phyloP scores from a whole-genome alignment of 2,113 vertebrate species.

The Cinclus cinclus region DNA sequence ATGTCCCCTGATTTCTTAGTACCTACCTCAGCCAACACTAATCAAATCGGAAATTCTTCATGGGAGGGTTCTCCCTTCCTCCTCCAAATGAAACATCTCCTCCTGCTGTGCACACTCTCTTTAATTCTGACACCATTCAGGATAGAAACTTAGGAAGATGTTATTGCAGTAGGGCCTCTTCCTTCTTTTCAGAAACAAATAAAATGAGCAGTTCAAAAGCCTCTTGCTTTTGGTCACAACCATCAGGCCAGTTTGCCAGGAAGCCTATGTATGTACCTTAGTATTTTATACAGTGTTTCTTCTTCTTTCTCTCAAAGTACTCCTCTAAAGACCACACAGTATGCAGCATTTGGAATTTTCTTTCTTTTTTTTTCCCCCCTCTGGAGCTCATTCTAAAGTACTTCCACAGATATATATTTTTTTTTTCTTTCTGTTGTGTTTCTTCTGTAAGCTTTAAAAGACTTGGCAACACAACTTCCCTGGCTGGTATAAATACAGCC shows the following conservation, averaged over 20 bases:
- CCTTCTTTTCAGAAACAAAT: neutral
- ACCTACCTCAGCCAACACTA: neutral
- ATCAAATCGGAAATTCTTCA: neutral
- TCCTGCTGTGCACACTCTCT: neutral
- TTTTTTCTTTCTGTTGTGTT: slow-evolving; percentile 44
- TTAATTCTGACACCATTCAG: neutral
- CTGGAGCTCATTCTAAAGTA: slow-evolving; percentile 41
- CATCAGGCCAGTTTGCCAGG: neutral
- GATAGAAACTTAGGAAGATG: neutral
- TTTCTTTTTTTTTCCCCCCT: neutral
- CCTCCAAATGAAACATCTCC: neutral
- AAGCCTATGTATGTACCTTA: neutral
- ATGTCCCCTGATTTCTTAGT: neutral
- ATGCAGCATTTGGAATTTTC: neutral
- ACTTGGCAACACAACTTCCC: slow-evolving; percentile 31
- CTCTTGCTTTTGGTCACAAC: neutral
- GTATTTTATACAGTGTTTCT: neutral
- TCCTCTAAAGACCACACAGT: slow-evolving; percentile 16
- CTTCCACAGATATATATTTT: slow-evolving; percentile 23
- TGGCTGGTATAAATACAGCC: slow-evolving; percentile 34
- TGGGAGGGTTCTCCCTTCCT: neutral
- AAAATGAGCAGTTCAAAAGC: neutral
- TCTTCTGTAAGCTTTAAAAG: slow-evolving; percentile 46
- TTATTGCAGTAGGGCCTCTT: neutral
- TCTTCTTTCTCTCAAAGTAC: neutral